These are phyloP conservation scores for Cordilura impudica DNA, from an alignment of 2,888 invertebrate genomes.

Conservation along the genomic window DNA sequence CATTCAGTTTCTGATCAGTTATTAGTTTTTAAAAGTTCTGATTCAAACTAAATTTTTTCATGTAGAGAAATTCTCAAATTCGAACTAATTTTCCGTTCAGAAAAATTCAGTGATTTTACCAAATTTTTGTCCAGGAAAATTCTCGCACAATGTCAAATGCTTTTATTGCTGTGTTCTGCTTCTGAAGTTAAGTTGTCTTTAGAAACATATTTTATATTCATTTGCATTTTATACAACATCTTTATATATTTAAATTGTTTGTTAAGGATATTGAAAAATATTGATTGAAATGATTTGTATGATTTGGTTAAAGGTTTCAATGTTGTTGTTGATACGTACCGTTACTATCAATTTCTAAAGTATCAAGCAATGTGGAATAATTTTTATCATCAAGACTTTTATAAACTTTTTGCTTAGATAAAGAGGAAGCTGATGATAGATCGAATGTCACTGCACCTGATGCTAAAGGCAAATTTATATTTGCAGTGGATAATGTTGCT, in stretches of 20 bases:
- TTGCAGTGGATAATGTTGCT: slow-evolving; percentile 26
- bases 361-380: neutral
- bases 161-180: too few species aligned
- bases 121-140: too few species aligned
- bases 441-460: neutral
- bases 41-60: too few species aligned
- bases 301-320: neutral
- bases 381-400: neutral
- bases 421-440: neutral
- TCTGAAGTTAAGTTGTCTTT: too few species aligned
- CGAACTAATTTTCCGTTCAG: too few species aligned
- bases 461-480: neutral
- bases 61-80: too few species aligned
- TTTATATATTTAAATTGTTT: neutral
- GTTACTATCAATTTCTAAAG: neutral
- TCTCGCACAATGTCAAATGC: too few species aligned
- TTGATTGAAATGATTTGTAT: neutral
- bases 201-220: too few species aligned
- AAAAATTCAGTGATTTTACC: too few species aligned
- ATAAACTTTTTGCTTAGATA: neutral
- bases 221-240: neutral
- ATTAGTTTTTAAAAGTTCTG: too few species aligned
- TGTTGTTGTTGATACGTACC: slow-evolving; percentile 27
- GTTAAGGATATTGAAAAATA: neutral
- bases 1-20: too few species aligned